These are phyloP conservation scores for Alosa alosa DNA, from an alignment of 2,113 vertebrate genomes.

Conservation along the genomic window DNA sequence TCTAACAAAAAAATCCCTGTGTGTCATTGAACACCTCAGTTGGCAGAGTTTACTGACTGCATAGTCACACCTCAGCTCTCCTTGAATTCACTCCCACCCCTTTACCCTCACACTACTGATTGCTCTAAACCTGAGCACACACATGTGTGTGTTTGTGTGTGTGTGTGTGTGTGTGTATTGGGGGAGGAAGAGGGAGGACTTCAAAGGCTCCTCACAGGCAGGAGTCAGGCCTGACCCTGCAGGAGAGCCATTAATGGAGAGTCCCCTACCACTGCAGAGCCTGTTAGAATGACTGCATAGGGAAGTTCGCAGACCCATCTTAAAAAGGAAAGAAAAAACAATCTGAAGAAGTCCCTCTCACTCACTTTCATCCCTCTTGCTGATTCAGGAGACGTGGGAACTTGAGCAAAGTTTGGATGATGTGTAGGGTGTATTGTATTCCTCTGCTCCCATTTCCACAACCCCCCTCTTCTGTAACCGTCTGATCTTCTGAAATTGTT, in stretches of 20 bases:
- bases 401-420: background rate
- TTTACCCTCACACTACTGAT: background rate
- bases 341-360: constrained; percentile 35
- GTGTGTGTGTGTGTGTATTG: background rate
- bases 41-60: background rate
- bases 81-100: background rate
- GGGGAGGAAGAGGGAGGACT: constrained; percentile 33
- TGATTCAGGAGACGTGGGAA: constrained; percentile 53
- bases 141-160: background rate
- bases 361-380: constrained; percentile 20
- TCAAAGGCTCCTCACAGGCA: constrained; percentile 57
- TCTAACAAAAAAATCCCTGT: background rate
- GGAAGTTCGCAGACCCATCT: background rate
- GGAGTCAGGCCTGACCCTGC: constrained; percentile 51
- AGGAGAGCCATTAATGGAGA: constrained; percentile 59
- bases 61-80: background rate
- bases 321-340: background rate
- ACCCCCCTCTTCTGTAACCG: background rate
- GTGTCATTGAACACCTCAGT: background rate
- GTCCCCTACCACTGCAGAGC: constrained; percentile 47
- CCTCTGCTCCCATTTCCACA: no score
- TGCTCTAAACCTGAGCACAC: background rate
- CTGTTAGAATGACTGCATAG: background rate
- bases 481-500: background rate
- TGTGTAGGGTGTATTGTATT: no score